phyloP scores from a whole-genome alignment of 2,888 invertebrate species.

The Lithophane socia region DNA sequence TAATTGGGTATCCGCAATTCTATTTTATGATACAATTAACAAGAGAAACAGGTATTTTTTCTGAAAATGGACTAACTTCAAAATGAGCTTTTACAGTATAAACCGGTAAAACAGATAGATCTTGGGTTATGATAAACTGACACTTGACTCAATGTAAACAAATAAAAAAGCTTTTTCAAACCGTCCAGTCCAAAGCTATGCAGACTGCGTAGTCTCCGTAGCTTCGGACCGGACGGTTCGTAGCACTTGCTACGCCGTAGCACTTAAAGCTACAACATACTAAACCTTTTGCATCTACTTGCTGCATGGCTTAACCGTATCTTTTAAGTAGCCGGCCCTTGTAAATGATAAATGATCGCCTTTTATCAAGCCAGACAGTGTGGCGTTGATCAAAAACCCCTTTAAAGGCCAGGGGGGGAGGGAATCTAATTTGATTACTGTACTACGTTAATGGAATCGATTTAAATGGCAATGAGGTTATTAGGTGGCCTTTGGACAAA shows the following conservation, averaged over 20 bases:
- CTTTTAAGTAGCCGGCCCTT: constrained; percentile 49
- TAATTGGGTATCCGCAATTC: no score
- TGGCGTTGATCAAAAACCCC: constrained; percentile 68
- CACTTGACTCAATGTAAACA: no score
- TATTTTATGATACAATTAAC: no score
- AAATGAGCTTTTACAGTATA: not conserved
- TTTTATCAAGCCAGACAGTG: constrained; percentile 67
- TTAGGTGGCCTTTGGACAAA: constrained; percentile 46
- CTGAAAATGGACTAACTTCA: not conserved
- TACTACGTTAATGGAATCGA: constrained; percentile 69
- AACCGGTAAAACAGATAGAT: not conserved
- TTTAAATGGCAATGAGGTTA: constrained; percentile 61
- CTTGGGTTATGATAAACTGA: not conserved
- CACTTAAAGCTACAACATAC: not conserved
- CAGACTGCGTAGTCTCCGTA: not conserved
- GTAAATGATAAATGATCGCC: constrained; percentile 71
- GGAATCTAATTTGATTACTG: constrained; percentile 72
- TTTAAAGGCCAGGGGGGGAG: constrained; percentile 27
- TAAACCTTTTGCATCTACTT: constrained; percentile 25
- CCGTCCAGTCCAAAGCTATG: not conserved
- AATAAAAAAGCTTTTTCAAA: not conserved
- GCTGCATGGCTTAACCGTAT: constrained; percentile 13
- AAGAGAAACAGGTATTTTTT: no score
- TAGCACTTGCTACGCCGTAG: constrained; percentile 48
- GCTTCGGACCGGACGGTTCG: not conserved